These are phyloP conservation scores for Amblyopsis rosae DNA, from an alignment of 2,113 vertebrate genomes.

Conservation along the genomic window DNA sequence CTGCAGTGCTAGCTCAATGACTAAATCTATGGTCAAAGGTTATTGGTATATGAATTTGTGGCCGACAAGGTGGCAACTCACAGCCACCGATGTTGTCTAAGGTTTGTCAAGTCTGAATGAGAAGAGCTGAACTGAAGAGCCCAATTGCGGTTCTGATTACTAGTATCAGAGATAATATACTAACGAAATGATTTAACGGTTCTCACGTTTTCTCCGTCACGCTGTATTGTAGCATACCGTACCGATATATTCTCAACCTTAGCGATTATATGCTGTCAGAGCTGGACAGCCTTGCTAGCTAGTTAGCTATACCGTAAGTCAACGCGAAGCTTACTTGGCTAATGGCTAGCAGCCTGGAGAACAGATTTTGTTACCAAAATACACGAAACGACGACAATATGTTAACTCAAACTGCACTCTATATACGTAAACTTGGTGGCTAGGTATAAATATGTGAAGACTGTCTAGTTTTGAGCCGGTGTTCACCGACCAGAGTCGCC, in stretches of 20 bases:
- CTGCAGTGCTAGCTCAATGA: background rate
- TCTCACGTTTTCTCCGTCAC: background rate
- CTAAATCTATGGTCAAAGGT: constrained; percentile 50
- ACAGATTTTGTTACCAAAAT: background rate
- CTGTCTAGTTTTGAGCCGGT: background rate
- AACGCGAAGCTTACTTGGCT: background rate
- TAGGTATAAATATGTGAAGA: too few relatives aligned
- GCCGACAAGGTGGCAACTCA: background rate
- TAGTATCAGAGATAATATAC: background rate
- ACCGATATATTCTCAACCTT: background rate
- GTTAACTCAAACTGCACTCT: background rate
- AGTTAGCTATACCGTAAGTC: background rate
- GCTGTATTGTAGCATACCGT: background rate
- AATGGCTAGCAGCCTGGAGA: constrained; percentile 38
- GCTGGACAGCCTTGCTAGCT: background rate
- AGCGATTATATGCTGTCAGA: background rate
- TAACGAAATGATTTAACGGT: background rate
- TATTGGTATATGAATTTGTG: background rate
- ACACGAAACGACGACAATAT: background rate
- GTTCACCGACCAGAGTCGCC: constrained; percentile 65
- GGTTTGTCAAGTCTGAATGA: constrained; percentile 11
- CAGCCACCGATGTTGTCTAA: background rate
- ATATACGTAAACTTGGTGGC: background rate
- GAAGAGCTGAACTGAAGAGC: background rate
- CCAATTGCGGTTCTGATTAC: too few relatives aligned